A percentile compares a stretch with the other conserved stretches of the same genome.
phyloP scores from a whole-genome alignment of 2,797 vertebrate species.

The Centroberyx gerrardi region DNA sequence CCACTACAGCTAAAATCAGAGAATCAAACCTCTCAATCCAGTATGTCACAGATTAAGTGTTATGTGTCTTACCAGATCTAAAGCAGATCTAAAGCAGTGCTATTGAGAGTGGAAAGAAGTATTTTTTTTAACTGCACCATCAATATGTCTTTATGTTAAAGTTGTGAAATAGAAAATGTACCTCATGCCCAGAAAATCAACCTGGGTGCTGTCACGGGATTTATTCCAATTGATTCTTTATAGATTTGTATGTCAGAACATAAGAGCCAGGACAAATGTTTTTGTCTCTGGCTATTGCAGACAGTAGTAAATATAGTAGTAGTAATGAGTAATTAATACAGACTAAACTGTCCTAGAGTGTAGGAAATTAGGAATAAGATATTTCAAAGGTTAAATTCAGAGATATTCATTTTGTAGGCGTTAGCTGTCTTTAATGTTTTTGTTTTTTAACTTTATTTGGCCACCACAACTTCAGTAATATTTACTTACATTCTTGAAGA shows the following conservation, averaged over 20 bases:
- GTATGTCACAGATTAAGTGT: background rate
- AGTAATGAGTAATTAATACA: background rate
- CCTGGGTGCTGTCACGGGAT: too few species aligned
- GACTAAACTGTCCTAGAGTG: background rate
- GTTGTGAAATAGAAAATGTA: too few species aligned
- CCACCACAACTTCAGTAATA: background rate
- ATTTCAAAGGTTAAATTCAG: background rate
- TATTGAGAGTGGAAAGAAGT: background rate
- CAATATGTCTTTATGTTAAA: too few species aligned
- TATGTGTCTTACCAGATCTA: background rate
- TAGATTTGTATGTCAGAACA: too few species aligned
- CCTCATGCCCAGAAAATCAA: too few species aligned
- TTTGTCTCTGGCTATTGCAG: too few species aligned
- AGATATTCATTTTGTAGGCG: background rate
- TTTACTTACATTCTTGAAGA: background rate
- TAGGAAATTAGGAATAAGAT: background rate
- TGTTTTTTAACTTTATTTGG: background rate
- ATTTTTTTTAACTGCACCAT: too few species aligned
- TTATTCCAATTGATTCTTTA: too few species aligned
- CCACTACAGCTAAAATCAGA: background rate
- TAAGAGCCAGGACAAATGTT: too few species aligned
- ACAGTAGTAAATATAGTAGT: too few species aligned
- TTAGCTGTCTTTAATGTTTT: too few species aligned
- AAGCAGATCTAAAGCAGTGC: background rate
- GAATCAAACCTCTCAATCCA: background rate